Conservation (phyloP, 2,888 invertebrate species). For the Scelioninae gen. 1 region DNA sequence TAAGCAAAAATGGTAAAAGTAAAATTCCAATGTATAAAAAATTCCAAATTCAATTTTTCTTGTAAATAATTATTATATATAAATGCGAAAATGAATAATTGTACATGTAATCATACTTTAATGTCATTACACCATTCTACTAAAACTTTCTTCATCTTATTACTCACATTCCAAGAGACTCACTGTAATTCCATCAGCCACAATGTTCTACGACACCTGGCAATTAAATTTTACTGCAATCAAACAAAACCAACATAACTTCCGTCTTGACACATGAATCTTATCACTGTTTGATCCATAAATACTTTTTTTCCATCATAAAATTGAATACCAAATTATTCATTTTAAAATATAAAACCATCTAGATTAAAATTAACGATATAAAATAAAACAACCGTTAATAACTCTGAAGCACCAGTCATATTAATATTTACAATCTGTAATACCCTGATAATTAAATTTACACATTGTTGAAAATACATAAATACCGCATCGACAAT, state of each 20-base stretch:
- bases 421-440: too few species aligned
- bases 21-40: too few species aligned
- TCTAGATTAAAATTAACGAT: neutral
- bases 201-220: conserved; percentile 33
- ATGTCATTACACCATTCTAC: conserved; percentile 10
- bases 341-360: neutral
- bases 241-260: conserved; percentile 16
- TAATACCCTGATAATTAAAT: too few species aligned
- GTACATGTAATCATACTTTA: conserved; percentile 7
- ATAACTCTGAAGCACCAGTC: too few species aligned
- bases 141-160: conserved; percentile 24
- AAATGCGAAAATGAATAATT: neutral
- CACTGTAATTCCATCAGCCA: conserved; percentile 20
- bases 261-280: conserved; percentile 14
- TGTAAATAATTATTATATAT: too few species aligned
- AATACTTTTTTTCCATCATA: neutral
- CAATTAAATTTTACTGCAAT: conserved; percentile 38
- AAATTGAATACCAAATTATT: neutral
- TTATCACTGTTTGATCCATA: conserved; percentile 4
- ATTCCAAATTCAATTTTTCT: too few species aligned
- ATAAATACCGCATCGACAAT: too few species aligned
- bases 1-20: too few species aligned
- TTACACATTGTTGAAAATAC: too few species aligned
- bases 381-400: too few species aligned
- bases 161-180: conserved; percentile 5